Evolutionary conservation across 2,113 vertebrate species (phyloP).

Genomic region (Alethe diademata): DNA sequence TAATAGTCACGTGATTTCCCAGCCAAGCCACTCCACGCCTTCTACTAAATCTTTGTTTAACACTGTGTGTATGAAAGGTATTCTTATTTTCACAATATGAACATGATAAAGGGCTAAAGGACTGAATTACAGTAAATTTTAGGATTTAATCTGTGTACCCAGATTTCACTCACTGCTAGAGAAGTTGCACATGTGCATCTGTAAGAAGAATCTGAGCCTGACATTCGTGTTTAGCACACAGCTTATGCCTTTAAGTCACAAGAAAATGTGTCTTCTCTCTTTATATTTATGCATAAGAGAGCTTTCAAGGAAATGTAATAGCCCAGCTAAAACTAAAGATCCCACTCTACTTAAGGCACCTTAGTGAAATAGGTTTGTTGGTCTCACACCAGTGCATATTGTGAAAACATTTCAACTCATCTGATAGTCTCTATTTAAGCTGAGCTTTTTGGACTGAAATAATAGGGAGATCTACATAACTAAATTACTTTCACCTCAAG

Average conservation of each 20-base stretch:
- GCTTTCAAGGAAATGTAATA: constrained; percentile 51
- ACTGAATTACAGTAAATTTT: neutral
- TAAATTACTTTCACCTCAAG: constrained; percentile 49
- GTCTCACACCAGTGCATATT: neutral
- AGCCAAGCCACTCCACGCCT: neutral
- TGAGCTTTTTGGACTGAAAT: constrained; percentile 27
- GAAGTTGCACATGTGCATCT: neutral
- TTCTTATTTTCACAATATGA: neutral
- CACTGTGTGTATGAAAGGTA: neutral
- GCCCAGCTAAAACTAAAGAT: constrained; percentile 38
- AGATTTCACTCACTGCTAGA: neutral
- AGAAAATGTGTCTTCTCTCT: neutral
- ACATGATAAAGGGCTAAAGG: neutral
- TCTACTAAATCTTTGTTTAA: neutral
- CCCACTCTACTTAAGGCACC: neutral
- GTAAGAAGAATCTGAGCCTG: neutral
- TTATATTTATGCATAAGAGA: neutral
- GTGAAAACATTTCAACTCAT: constrained; percentile 27
- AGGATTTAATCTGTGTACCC: neutral
- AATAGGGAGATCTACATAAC: constrained; percentile 36
- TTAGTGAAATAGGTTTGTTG: constrained; percentile 25
- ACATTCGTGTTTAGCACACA: neutral
- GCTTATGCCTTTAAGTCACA: neutral
- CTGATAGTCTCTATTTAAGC: constrained; percentile 25
- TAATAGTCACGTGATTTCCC: neutral